These are phyloP conservation scores for Phanerotoma sp. DNA, from an alignment of 2,888 invertebrate genomes.

Conservation along the genomic window DNA sequence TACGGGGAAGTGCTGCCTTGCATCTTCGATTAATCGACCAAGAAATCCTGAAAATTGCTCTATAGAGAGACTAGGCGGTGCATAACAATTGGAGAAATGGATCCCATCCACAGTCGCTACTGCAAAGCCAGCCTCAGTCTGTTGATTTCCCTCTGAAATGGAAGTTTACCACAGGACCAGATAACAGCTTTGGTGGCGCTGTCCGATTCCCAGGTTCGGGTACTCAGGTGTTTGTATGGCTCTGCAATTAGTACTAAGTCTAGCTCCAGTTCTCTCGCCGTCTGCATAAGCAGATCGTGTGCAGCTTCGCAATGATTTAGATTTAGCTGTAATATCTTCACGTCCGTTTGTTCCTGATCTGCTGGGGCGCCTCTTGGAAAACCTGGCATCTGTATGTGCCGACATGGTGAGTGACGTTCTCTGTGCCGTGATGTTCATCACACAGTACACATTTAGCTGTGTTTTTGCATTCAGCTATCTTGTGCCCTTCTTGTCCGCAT, in stretches of 20 bases:
- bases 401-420: conserved; percentile 9
- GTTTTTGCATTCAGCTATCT: too few species aligned
- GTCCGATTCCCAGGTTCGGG: conserved; percentile 24
- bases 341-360: conserved; percentile 10
- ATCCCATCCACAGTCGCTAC: conserved; percentile 21
- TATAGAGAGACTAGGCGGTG: too few species aligned
- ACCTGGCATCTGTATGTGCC: conserved; percentile 27
- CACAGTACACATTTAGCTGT: conserved; percentile 20
- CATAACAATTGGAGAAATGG: conserved; percentile 28
- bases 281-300: too few species aligned
- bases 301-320: too few species aligned
- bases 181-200: too few species aligned
- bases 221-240: too few species aligned
- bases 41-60: conserved; percentile 15
- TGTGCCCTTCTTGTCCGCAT: too few species aligned
- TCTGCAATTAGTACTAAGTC: too few species aligned
- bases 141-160: too few species aligned
- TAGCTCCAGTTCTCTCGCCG: conserved; percentile 15
- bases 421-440: too few species aligned
- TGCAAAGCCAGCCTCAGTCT: conserved; percentile 25
- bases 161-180: too few species aligned
- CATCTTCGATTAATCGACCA: conserved; percentile 26
- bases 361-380: conserved; percentile 20
- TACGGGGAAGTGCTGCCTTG: conserved; percentile 17
- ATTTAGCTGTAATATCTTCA: conserved; percentile 30